Evolutionary conservation across 1,140 invertebrate genomes (phyloP).

Genomic region (Ericerus pela): DNA sequence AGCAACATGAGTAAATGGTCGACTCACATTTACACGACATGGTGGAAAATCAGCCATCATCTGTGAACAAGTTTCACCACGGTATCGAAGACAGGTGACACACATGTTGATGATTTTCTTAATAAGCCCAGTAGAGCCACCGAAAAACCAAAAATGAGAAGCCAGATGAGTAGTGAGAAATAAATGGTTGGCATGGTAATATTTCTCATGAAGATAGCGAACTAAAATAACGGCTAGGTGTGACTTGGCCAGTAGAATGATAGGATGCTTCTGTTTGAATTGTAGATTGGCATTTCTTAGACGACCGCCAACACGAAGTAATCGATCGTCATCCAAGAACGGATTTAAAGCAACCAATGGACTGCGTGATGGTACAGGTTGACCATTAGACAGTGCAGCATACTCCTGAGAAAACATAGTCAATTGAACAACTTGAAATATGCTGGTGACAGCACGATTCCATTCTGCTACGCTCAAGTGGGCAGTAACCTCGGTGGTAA

Average conservation of each 20-base stretch:
- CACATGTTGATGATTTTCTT: neutral
- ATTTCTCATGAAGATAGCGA: slow-evolving; percentile 19
- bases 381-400: neutral
- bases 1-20: neutral
- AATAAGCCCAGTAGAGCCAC: neutral
- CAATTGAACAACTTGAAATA: neutral
- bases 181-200: slow-evolving; percentile 28
- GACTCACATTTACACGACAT: neutral
- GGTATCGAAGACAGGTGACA: neutral
- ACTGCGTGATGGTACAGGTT: neutral
- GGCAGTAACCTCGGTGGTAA: no score
- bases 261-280: slow-evolving; percentile 29
- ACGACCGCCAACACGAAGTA: slow-evolving; percentile 30
- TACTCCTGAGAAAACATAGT: neutral
- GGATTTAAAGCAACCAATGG: slow-evolving; percentile 20
- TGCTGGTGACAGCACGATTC: no score
- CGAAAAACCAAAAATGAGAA: slow-evolving; percentile 23
- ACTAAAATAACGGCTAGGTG: slow-evolving; percentile 23
- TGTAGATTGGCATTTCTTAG: slow-evolving; percentile 24
- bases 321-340: slow-evolving; percentile 27
- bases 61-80: neutral
- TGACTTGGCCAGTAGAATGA: slow-evolving; percentile 24
- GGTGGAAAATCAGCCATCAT: neutral
- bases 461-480: no score
- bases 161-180: slow-evolving; percentile 21